Evolutionary conservation across 2,888 invertebrate genomes (phyloP), one percentile per base, ranked within the genome.

Genomic region (Halictus ligatus): DNA sequence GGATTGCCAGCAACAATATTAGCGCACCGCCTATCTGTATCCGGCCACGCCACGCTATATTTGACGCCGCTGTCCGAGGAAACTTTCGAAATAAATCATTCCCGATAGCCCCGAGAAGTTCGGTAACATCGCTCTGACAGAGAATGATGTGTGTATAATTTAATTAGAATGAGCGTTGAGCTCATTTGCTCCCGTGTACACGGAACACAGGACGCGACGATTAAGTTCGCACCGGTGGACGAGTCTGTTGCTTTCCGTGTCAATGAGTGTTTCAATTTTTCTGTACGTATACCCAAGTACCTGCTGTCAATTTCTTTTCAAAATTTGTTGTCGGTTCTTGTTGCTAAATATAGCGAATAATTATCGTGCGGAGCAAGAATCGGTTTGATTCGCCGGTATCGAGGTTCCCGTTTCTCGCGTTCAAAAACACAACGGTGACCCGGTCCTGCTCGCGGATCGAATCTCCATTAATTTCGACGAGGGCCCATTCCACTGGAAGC

Each of bases 381-480:
- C 7, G 13, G 15, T 29, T 64, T 29, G 15, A 29, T 25, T 64
- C 64, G 29, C 5, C 64, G 7, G 5, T 29, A 29, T 25, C 2
- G 25, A 64, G 29, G 72, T 75, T 69, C 43, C 60, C 81, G 64
- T 84, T 81, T 78, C 15, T 43, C 48, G 64, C 46, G 35, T 78
- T 81, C 64, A 75, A 78, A 82, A 85, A 81, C 80, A 76, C 80
- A 82, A 64, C 21, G 43, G 75, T 54, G 79, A 79, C 79, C 58
- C 69, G 71, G 79, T 75, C 50, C 86, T 75, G 73, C 74, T 81
- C 80, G 81, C 74, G 83, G 83, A 86, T 89, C 89, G 86, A 89
- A 87, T 88, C 81, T 84, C 89, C 88, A 87, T 90, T 88, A 90
- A 90, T 91, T 90, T 84, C 84, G 80, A 75, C 77, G 75, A 83